phyloP scores from a whole-genome alignment of 2,113 vertebrate genomes.

The Melanerpes aurifrons region DNA sequence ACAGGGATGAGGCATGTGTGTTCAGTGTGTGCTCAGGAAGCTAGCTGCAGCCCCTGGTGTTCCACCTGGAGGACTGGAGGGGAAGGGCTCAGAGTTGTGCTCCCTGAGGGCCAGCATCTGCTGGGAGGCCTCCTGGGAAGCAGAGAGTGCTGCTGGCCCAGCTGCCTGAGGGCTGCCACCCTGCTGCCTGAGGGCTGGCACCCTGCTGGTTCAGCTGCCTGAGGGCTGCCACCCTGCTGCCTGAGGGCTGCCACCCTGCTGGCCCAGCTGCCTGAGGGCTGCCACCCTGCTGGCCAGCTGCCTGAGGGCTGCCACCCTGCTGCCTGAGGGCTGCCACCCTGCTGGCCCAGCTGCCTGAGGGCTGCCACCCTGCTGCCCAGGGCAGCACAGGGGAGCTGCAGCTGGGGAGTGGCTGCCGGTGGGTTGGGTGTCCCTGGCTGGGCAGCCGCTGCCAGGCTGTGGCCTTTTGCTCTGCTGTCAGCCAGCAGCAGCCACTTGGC shows the following conservation, averaged over 20 bases:
- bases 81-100: neutral
- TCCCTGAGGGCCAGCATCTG: neutral
- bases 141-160: neutral
- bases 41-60: neutral
- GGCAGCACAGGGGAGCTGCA: neutral
- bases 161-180: neutral
- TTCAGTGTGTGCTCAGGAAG: neutral
- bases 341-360: too few relatives aligned
- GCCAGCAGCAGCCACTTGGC: neutral
- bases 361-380: too few relatives aligned
- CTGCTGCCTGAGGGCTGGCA: too few relatives aligned
- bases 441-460: fast-evolving
- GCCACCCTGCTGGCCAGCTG: neutral
- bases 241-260: too few relatives aligned
- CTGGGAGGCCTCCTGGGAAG: neutral
- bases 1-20: fast-evolving
- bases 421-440: neutral
- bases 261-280: neutral
- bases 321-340: neutral
- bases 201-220: too few relatives aligned
- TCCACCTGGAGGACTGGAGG: neutral
- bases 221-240: too few relatives aligned
- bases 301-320: neutral
- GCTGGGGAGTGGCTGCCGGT: neutral
- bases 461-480: neutral